Base-by-base conservation (phyloP, 2,888 invertebrate species). In the Lepidocyrtinus sp. region DNA sequence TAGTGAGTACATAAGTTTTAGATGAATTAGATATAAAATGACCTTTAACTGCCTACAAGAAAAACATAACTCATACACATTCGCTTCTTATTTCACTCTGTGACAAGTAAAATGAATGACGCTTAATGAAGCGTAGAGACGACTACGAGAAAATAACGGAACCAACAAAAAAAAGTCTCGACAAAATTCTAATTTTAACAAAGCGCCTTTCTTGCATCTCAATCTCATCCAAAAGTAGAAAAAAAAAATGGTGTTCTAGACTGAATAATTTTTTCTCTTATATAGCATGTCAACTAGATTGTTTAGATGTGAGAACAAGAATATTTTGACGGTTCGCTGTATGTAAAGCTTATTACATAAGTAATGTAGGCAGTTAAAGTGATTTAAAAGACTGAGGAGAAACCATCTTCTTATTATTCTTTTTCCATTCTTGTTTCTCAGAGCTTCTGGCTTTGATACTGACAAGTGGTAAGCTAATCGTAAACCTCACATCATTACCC, bases 21-120 rank as follows among this genome's bases (percentile, higher is more conserved):
- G n/a, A n/a, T n/a, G n/a, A n/a, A n/a, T 17, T 15, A 19, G 9
- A 59, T 71, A 61, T 70, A 26, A 69, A 68, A 55, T 75, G 75
- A 75, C 75, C 75, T 75, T 75, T 75, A 75, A 62, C 69, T 61
- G 62, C 75, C 69, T 75, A 75, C 67, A 74, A 55, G 15, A n/a
- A n/a, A 17, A 55, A 55, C 55, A 55, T 55, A n/a, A 55, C 17
- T 17, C 7, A 55, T 55, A 36, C 36, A 36, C 12, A 7, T 36
- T 36, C 12, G 55, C 55, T 55, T 55, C 55, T 17, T 55, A n/a
- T 55, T 55, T 55, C 55, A n/a, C n/a, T n/a, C n/a, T n/a, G n/a
- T 55, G 55, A 55, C 55, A 55, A n/a, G 36, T 59, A 17, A 62
- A 72, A 71, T 71, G 72, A 72, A 71, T 71, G 77, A 72, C 55